Conservation (phyloP, 2,888 invertebrate species). For the Podabrus alpinus region DNA sequence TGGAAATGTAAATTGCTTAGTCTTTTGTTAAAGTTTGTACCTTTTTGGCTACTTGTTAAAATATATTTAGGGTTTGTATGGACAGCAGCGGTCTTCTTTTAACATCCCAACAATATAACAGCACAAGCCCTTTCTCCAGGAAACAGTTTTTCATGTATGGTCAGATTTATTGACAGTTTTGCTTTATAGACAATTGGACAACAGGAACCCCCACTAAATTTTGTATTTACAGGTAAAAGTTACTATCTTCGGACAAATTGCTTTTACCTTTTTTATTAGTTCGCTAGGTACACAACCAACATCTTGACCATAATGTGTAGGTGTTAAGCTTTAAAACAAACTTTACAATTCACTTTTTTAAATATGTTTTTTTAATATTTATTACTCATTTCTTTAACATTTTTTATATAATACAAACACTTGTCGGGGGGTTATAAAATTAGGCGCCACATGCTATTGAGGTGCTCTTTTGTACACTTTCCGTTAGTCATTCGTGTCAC, state of each 20-base stretch:
- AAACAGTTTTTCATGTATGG: slow-evolving; percentile 8
- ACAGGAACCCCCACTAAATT: background rate
- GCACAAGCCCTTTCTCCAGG: slow-evolving; percentile 11
- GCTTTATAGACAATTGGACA: background rate
- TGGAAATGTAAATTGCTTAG: background rate
- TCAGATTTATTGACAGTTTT: slow-evolving; percentile 12
- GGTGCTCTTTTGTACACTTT: background rate
- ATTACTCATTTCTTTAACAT: background rate
- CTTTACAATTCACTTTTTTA: background rate
- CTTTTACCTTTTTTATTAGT: slow-evolving; percentile 6
- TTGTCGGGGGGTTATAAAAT: background rate
- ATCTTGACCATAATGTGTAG: background rate
- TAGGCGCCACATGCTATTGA: background rate
- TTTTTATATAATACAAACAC: background rate
- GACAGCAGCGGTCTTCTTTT: background rate
- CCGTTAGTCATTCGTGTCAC: too few species aligned
- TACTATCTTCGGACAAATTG: slow-evolving; percentile 9
- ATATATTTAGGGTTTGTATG: background rate
- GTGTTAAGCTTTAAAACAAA: slow-evolving; percentile 11
- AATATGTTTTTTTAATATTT: background rate
- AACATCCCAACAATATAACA: background rate
- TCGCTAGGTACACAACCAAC: background rate
- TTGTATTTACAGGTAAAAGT: slow-evolving; percentile 10
- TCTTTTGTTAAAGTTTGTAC: background rate
- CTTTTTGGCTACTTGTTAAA: background rate